Base-by-base conservation (phyloP, 2,113 vertebrate species). In the Prochilodus magdalenae region DNA sequence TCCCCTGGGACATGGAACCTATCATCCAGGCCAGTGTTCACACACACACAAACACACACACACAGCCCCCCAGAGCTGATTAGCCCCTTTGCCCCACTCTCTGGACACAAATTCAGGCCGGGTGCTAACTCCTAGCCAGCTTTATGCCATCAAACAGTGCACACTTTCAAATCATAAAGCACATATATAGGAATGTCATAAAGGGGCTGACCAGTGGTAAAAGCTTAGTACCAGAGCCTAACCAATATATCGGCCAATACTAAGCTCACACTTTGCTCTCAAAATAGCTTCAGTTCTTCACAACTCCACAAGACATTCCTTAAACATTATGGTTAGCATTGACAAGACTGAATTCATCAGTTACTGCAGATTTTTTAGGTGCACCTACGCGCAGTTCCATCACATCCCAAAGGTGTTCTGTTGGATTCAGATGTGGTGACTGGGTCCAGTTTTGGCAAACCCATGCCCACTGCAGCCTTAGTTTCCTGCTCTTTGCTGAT, bases 61-160 rank as follows among this genome's bases (percentile, higher is more conserved):
- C 20, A n/a, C 51, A 57, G 5, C 84, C 15, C 90, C 86, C 89
- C 85, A 71, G 63, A 90, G 84, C 89, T 91, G 90, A 93, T 89
- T 88, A 88, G 49, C 79, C 79, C 87, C 77, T 79, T 79, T 81
- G 74, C 84, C 40, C 40, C 8, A 82, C 86, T 81, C 85, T 86
- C 87, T 88, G 90, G 89, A 90, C 88, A 85, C 72, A 71, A 67
- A 79, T 53, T 33, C 0, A 0, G 33, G 66, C 47, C 47, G 59
- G 29, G 65, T 67, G 40, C 47, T 49, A 82, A 66, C 60, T 75
- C 57, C 65, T 27, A 14, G 4, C 72, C 72, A 69, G 29, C 18
- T 24, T 53, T 12, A 27, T 29, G 12, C 15, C 55, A 70, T 62
- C 27, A 69, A 69, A 65, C 36, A 60, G 69, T 8, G 55, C 5